Base-by-base conservation (phyloP, 2,888 invertebrate species). In the Rhagophthalmus giganteus region DNA sequence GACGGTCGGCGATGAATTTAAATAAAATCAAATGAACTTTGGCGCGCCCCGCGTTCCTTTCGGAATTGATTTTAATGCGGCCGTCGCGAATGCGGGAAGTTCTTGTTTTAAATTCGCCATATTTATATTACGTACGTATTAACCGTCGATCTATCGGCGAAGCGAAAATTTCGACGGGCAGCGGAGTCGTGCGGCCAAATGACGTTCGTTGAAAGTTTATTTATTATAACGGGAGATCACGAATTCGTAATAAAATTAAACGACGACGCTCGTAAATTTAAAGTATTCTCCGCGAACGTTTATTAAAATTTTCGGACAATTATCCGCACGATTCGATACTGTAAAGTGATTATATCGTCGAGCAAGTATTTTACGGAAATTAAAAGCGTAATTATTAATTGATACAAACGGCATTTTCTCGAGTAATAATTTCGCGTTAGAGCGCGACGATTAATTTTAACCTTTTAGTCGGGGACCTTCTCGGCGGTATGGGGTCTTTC, bases 281-380 rank as follows among this genome's bases (percentile, higher is more conserved):
- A 50, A 37, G 41, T 35, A 48, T 40, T 30, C 15, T 24, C 38
- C 15, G 41, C 13, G n/a, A 30, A 28, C 20, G 44, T 44, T 49
- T 50, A 38, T 39, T 46, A 44, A 41, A 37, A 2, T 33, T 42
- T 49, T 30, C 13, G 32, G 31, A 42, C 50, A 32, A 44, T 50
- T 50, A 44, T 32, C 50, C 30, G 38, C 50, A 50, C 50, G 44
- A 50, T 44, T n/a, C n/a, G 28, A 39, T 33, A 27, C 12, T 32
- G 34, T 16, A 50, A 50, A 50, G 42, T 50, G 44, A 50, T 50
- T 50, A 27, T 31, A 50, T 38, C 50, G 44, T 28, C 44, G 27
- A 27, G 26, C 16, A 50, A 50, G 32, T 33, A 50, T 42, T 26
- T 40, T 40, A 40, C 27, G 40, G 30, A 28, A 28, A 28, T 39